These are phyloP conservation scores for Sarcophaga variegata DNA, from an alignment of 2,888 invertebrate species.

Conservation along the genomic window DNA sequence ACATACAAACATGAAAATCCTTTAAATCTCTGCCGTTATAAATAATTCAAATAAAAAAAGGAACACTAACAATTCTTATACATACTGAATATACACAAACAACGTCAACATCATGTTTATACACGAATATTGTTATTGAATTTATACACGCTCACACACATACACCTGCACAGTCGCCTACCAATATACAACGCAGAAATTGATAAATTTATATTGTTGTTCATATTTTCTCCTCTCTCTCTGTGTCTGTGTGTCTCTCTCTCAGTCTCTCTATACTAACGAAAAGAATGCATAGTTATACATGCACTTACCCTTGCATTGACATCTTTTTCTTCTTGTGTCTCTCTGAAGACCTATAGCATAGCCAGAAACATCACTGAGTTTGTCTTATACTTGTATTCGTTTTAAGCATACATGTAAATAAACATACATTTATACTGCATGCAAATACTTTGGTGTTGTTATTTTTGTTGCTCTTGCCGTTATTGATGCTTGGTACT, in stretches of 20 bases:
- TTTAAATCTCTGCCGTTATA: slow-evolving; percentile 56
- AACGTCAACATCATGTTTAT: not conserved
- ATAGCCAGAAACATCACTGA: not conserved
- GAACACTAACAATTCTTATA: not conserved
- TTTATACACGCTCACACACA: slow-evolving; percentile 4
- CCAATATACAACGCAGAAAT: not conserved
- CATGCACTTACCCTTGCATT: too few species aligned
- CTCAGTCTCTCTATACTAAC: not conserved
- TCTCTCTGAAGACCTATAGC: too few species aligned
- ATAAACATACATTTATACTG: not conserved
- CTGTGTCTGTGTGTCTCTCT: not conserved
- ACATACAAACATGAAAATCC: slow-evolving; percentile 58
- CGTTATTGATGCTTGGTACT: not conserved
- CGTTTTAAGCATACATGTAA: slow-evolving; percentile 6
- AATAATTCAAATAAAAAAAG: slow-evolving; percentile 24
- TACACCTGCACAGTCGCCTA: too few species aligned
- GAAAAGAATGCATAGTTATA: not conserved
- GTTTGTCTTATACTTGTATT: slow-evolving; percentile 15
- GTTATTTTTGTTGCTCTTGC: too few species aligned
- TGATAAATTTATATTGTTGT: slow-evolving; percentile 45
- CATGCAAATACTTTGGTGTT: too few species aligned
- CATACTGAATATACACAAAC: not conserved
- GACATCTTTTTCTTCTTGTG: too few species aligned
- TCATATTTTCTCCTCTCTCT: not conserved
- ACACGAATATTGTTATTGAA: slow-evolving; percentile 6